Conservation (phyloP, 1,140 invertebrate species). For the Platyscapa corneri region DNA sequence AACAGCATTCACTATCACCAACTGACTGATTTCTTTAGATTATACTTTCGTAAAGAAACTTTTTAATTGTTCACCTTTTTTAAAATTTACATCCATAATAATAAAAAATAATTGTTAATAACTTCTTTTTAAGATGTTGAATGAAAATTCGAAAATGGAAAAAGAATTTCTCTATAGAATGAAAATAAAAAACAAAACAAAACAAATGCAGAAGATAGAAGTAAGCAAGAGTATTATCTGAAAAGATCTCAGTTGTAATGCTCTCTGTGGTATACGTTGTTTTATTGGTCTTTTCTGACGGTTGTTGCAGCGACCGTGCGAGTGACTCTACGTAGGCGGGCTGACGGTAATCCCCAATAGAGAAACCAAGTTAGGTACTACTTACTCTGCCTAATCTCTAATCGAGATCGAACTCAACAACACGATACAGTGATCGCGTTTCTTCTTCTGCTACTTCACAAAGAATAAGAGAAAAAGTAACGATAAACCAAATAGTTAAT, state of each 20-base stretch:
- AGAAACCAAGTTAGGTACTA: constrained; percentile 71
- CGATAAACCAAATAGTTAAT: constrained; percentile 24
- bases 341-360: constrained; percentile 73
- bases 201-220: not conserved
- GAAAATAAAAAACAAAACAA: not conserved
- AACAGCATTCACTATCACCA: constrained; percentile 53
- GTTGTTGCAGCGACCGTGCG: constrained; percentile 75
- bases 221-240: constrained; percentile 63
- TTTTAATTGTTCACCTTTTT: not conserved
- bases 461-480: constrained; percentile 39
- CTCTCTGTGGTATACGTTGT: constrained; percentile 58
- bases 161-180: not conserved
- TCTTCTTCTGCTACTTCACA: constrained; percentile 37
- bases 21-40: constrained; percentile 56
- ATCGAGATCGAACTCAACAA: constrained; percentile 39
- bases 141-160: no score
- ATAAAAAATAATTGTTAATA: no score
- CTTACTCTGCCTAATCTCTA: constrained; percentile 43
- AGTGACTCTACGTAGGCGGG: constrained; percentile 74
- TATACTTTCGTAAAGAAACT: constrained; percentile 56
- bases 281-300: constrained; percentile 70
- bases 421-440: constrained; percentile 47
- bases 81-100: no score
- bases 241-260: constrained; percentile 60
- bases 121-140: no score